Conservation (phyloP, 1,140 invertebrate genomes). For the Brachionus rotundiformis region DNA sequence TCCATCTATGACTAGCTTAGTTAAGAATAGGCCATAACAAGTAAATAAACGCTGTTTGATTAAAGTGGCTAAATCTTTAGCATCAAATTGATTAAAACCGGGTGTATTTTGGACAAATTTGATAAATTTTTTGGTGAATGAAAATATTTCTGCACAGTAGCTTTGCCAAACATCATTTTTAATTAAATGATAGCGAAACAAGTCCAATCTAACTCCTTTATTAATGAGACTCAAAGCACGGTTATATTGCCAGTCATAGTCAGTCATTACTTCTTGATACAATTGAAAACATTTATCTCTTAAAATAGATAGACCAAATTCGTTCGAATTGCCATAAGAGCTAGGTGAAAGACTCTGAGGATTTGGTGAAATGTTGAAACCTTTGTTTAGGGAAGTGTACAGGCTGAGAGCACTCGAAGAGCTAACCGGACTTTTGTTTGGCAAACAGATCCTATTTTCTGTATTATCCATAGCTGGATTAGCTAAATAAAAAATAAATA, state of each 20-base stretch:
- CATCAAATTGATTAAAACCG: slow-evolving; percentile 34
- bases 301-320: slow-evolving; percentile 17
- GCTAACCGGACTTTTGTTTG: background rate
- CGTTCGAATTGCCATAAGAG: background rate
- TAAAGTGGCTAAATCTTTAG: slow-evolving; percentile 22
- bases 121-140: slow-evolving; percentile 17
- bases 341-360: background rate
- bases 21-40: slow-evolving; percentile 33
- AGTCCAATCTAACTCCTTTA: slow-evolving; percentile 11
- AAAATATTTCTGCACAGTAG: slow-evolving; percentile 36
- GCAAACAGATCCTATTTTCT: background rate
- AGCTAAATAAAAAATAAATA: background rate
- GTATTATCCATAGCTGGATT: background rate
- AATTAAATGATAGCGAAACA: slow-evolving; percentile 14
- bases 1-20: slow-evolving; percentile 38
- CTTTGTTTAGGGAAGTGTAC: background rate
- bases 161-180: slow-evolving; percentile 38
- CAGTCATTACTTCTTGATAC: background rate
- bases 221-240: background rate
- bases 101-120: slow-evolving; percentile 22
- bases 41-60: background rate
- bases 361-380: background rate
- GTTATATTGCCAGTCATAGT: background rate
- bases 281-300: slow-evolving; percentile 40
- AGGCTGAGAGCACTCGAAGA: background rate